A percentile compares a stretch with the other conserved stretches of the same genome.
phyloP scores from a whole-genome alignment of 2,797 vertebrate species.

The Stomatorhinus walkeri region DNA sequence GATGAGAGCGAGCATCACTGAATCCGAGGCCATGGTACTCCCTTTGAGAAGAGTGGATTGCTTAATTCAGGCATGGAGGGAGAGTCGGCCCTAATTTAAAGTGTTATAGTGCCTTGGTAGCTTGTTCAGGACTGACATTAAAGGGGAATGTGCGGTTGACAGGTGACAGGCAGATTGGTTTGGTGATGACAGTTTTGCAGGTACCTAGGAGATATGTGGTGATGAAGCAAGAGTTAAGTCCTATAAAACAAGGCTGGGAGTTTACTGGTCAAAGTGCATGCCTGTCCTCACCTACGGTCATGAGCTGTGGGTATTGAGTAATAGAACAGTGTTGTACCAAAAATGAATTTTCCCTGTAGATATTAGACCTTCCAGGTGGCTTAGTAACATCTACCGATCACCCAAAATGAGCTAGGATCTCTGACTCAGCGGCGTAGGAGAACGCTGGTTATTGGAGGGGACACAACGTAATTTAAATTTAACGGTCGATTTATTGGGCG shows the following conservation, averaged over 20 bases:
- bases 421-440: not conserved
- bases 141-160: not conserved
- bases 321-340: not conserved
- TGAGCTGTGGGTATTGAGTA: not conserved
- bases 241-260: not conserved
- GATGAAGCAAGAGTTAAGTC: not conserved
- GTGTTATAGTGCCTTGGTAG: not conserved
- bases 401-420: not conserved
- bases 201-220: not conserved
- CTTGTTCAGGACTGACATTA: not conserved
- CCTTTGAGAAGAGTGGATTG: not conserved
- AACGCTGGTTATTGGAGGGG: not conserved
- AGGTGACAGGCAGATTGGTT: not conserved
- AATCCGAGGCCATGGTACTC: not conserved
- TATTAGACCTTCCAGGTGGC: not conserved
- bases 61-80: not conserved
- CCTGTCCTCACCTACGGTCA: not conserved
- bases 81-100: not conserved
- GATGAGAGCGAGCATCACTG: not conserved
- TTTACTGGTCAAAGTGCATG: not conserved
- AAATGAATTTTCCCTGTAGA: not conserved
- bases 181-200: not conserved
- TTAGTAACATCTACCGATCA: not conserved
- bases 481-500: not conserved
- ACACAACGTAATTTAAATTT: not conserved